Percentiles rank a stretch among this genome's conserved stretches.
Evolutionary conservation across 2,888 invertebrate species (phyloP).

Genomic region (Argyresthia albistria): DNA sequence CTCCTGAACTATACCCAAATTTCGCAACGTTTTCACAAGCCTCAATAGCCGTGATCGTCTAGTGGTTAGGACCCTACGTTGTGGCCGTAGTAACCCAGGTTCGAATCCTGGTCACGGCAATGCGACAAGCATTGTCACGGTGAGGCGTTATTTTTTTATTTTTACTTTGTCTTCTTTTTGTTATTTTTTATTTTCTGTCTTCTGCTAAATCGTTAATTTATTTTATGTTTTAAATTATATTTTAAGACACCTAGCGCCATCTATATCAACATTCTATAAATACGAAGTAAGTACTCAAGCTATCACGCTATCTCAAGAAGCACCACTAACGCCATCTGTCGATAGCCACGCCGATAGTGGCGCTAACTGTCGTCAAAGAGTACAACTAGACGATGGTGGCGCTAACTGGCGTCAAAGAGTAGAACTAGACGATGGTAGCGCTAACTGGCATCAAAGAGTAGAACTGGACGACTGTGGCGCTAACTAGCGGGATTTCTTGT

Average conservation of each 20-base stretch:
- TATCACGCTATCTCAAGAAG: neutral
- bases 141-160: constrained; percentile 30
- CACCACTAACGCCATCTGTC: constrained; percentile 20
- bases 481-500: neutral
- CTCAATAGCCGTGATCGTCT: constrained; percentile 42
- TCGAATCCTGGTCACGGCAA: constrained; percentile 74
- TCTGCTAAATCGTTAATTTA: no score
- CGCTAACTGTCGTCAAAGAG: neutral
- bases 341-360: no score
- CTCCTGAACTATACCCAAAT: constrained; percentile 11
- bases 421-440: neutral
- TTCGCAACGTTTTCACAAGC: constrained; percentile 12
- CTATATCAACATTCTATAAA: neutral
- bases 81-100: constrained; percentile 74
- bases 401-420: neutral
- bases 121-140: constrained; percentile 62
- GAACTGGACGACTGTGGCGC: neutral
- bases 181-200: no score
- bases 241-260: neutral
- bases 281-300: neutral
- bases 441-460: no score
- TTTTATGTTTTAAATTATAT: no score
- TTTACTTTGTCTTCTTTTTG: neutral
- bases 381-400: neutral
- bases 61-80: constrained; percentile 70